Evolutionary conservation across 2,113 vertebrate species (phyloP).

Genomic region (Pelodiscus sinensis): DNA sequence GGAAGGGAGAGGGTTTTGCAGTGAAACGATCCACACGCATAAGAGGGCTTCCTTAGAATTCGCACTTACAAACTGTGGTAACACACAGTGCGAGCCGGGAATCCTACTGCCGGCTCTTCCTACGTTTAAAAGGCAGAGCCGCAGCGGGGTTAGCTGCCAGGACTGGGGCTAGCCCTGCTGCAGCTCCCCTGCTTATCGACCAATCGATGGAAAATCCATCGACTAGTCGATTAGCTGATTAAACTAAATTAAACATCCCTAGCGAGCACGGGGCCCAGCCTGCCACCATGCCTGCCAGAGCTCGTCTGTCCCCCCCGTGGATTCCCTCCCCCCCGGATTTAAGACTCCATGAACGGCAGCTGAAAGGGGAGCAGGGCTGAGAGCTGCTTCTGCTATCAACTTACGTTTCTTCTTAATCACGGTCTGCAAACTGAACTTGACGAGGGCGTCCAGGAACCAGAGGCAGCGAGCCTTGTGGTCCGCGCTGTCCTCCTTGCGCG

Average conservation of each 20-base stretch:
- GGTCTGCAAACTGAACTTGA: constrained; percentile 82
- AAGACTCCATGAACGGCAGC: background rate
- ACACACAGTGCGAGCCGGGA: too few species aligned
- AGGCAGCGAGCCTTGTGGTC: constrained; percentile 82
- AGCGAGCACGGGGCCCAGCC: background rate
- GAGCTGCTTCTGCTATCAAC: constrained; percentile 40
- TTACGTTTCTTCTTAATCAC: constrained; percentile 86
- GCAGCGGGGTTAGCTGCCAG: too few species aligned
- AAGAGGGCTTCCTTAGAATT: background rate
- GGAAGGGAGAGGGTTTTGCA: constrained; percentile 42
- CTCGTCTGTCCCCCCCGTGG: background rate
- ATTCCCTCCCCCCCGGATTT: background rate
- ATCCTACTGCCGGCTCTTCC: too few species aligned
- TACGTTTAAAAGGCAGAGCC: too few species aligned
- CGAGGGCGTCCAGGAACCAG: constrained; percentile 88
- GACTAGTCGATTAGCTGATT: too few species aligned
- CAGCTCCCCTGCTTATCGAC: too few species aligned
- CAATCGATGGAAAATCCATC: too few species aligned
- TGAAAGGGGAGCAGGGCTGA: background rate
- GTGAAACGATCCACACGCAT: background rate
- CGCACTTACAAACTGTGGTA: background rate
- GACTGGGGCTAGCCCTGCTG: too few species aligned
- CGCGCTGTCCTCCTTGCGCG: constrained; percentile 69
- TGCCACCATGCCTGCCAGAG: background rate
- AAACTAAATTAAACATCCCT: too few species aligned